Percentiles rank a stretch among this genome's conserved stretches.
phyloP scores from a whole-genome alignment of 2,888 invertebrate species.

The Ethmia dodecea region DNA sequence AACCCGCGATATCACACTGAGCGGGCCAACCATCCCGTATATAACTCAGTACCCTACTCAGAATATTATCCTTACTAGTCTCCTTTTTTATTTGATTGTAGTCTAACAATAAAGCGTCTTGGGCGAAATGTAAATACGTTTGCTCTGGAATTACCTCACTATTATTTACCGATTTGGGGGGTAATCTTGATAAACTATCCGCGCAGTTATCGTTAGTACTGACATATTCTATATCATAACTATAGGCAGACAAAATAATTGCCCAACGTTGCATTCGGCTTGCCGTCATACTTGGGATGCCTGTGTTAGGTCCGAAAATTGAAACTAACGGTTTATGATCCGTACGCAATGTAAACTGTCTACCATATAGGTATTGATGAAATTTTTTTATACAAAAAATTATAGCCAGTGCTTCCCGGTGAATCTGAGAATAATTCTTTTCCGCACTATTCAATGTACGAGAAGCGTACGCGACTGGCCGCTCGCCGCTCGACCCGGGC shows the following conservation, averaged over 20 bases:
- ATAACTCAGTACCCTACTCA: conserved; percentile 1
- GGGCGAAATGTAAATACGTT: conserved; percentile 1
- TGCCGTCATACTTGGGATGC: neutral
- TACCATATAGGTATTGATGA: neutral
- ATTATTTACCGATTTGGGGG: neutral
- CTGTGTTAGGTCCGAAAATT: neutral
- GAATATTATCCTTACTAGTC: neutral
- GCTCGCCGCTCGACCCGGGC: conserved; percentile 3
- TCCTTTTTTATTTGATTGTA: conserved; percentile 1
- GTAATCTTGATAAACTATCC: neutral
- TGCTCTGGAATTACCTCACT: neutral
- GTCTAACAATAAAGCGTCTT: conserved; percentile 4
- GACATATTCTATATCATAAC: neutral
- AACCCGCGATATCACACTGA: neutral
- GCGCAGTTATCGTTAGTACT: neutral
- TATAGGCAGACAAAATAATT: neutral
- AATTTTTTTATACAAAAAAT: conserved; percentile 1
- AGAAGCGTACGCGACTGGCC: conserved; percentile 9
- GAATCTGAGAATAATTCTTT: conserved; percentile 7
- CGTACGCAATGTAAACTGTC: neutral
- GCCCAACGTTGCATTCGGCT: neutral
- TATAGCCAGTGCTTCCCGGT: conserved; percentile 11
- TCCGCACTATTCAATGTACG: conserved; percentile 6
- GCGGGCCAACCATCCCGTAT: conserved; percentile 1
- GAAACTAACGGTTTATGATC: neutral